Base-by-base conservation (phyloP, 2,888 invertebrate genomes). In the Lithophane semibrunnea region DNA sequence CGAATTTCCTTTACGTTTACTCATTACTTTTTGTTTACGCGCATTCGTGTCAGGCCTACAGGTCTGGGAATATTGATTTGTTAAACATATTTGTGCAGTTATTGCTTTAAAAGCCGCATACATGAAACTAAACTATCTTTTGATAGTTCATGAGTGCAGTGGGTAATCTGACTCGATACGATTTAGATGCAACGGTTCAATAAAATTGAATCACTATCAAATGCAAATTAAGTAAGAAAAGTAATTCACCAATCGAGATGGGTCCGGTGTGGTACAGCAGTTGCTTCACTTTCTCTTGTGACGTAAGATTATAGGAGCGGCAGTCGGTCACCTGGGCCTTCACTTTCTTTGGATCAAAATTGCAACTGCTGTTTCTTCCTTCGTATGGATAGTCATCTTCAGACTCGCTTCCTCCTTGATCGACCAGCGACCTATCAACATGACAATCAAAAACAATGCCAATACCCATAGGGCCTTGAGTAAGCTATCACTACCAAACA, bases 201-300 rank as follows among this genome's bases (percentile, higher is more conserved):
- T 24, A 18, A 47, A 24, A 47, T 47, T 7, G 1, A 24, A 47
- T n/a, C 12, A 16, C 42, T n/a, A 29, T 66, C 12, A 49, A 66
- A 66, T 66, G 3, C 12, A 66, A 29, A 29, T 66, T 24, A 66
- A 49, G 29, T 47, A 47, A 66, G 10, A 47, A 12, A 18, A 37
- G 37, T 37, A 5, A 49, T 8, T 49, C 8, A 66, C 85, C 77
- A 21, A 86, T 75, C 1, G 85, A 12, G 24, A 86, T 49, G 8
- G 85, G 85, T 58, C 85, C 85, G 60, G 64, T 58, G 5, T 70
- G 52, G 49, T 72, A 73, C 44, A 86, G 37, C 18, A 77, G 5
- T 47, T 82, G 76, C 52, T 82, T 84, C 21, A 86, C 70, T 24
- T 80, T 78, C 29, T 86, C 88, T 93, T 98, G 98, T 75, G 97